Base-by-base conservation (phyloP, 2,113 vertebrate genomes). In the Hystrix cristata region DNA sequence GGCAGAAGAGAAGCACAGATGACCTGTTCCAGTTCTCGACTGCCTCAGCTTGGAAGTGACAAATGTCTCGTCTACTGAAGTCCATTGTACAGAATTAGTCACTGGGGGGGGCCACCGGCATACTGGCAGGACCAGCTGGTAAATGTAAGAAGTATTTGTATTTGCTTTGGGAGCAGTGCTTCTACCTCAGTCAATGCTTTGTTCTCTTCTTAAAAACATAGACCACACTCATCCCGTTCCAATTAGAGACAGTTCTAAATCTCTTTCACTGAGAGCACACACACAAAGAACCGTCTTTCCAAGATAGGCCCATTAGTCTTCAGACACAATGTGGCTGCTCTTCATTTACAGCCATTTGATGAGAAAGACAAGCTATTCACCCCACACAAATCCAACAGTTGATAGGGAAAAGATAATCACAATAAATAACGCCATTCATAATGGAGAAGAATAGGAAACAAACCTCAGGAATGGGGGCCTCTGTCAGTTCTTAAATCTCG, bases 311-410 rank as follows among this genome's bases (percentile, higher is more conserved):
- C 7, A 57, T 38, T 46, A 64, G 43, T 43, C 27, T 90, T 83
- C 46, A 95, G 34, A 21, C 64, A n/a, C 0, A 94, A 2, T 62
- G 21, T 90, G 38, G 19, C 23, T 92, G 19, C 23, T 92, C 53
- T 82, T 90, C 7, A 65, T 93, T 94, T 38, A 97, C n/a, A 87
- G 78, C 80, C 11, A 34, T 90, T 72, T 79, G 67, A 57, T 18
- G 85, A 13, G 91, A 92, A 81, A 31, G 48, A 23, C 34, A 83
- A 57, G 16, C 59, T 74, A 27, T 34, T 25, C 1, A 72, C 13
- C 5, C 29, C 38, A 71, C 11, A 23, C 4, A 85, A 92, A 87
- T 57, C 51, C 48, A 90, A 31, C 53, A 82, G 71, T 23, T 71
- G 81, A 7, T 23, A 46, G 34, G 34, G 14, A 65, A 34, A 81